phyloP scores from a whole-genome alignment of 1,140 invertebrate species.

The Lycorma delicatula region DNA sequence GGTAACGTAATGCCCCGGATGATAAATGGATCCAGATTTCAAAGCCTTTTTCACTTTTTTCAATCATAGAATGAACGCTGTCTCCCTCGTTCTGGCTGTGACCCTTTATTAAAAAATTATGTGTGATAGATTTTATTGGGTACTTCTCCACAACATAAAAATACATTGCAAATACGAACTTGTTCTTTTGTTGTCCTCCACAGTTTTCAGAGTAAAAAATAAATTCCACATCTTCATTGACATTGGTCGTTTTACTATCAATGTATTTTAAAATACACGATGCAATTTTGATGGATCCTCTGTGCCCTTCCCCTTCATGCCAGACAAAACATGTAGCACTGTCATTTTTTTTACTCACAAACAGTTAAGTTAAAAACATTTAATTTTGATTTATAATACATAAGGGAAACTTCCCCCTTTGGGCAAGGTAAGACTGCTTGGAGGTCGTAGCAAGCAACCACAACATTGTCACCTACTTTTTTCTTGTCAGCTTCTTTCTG shows the following conservation, averaged over 20 bases:
- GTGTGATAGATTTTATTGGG: conserved; percentile 31
- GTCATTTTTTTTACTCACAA: conserved; percentile 31
- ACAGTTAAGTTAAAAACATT: conserved; percentile 40
- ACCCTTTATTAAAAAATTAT: conserved; percentile 38
- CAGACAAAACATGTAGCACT: conserved; percentile 37
- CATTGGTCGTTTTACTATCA: neutral
- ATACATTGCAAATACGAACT: conserved; percentile 32
- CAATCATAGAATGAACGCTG: conserved; percentile 34
- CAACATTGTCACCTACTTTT: neutral
- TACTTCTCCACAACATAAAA: conserved; percentile 25
- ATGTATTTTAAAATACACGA: conserved; percentile 34
- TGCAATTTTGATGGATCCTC: conserved; percentile 39
- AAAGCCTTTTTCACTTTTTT: conserved; percentile 29
- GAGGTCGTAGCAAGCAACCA: conserved; percentile 10
- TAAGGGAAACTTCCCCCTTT: conserved; percentile 6
- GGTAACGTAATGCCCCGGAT: conserved; percentile 14
- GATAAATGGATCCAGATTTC: conserved; percentile 33
- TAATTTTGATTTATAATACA: conserved; percentile 25
- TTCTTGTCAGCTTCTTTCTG: conserved; percentile 2
- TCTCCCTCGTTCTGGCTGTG: conserved; percentile 40
- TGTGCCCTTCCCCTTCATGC: conserved; percentile 38
- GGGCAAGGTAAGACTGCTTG: conserved; percentile 11
- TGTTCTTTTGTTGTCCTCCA: conserved; percentile 36
- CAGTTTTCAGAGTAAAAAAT: conserved; percentile 37
- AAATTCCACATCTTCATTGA: conserved; percentile 28